Evolutionary conservation across 2,113 vertebrate species (phyloP).

Genomic region (Elephantulus edwardii): DNA sequence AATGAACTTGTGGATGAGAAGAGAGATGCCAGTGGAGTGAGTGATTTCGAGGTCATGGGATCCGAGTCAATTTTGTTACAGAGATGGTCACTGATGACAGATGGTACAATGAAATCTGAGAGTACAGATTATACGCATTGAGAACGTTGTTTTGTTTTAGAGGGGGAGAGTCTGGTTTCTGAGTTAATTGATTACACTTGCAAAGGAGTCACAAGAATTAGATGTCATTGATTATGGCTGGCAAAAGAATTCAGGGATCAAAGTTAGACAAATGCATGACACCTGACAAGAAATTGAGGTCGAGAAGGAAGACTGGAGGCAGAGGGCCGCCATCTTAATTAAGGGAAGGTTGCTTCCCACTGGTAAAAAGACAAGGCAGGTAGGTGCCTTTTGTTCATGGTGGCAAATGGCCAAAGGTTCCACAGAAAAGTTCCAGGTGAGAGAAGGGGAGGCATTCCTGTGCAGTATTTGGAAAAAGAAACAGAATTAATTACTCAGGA

Average conservation of each 20-base stretch:
- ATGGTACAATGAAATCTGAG: neutral
- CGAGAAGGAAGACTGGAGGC: neutral
- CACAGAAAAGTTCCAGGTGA: neutral
- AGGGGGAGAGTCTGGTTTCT: neutral
- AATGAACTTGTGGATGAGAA: neutral
- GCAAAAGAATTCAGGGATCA: conserved; percentile 13
- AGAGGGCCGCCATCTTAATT: neutral
- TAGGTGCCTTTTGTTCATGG: neutral
- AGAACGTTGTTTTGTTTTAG: neutral
- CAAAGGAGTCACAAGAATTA: neutral
- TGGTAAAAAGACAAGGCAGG: neutral
- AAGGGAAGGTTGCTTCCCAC: neutral
- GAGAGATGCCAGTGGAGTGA: neutral
- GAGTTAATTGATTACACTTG: neutral
- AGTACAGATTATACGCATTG: neutral
- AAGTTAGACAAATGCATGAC: neutral
- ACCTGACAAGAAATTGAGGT: neutral
- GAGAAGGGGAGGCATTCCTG: neutral
- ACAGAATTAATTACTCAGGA: neutral
- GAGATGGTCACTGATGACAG: neutral
- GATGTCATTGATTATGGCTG: neutral
- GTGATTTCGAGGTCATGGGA: neutral
- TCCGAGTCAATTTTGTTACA: neutral
- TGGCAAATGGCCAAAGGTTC: neutral
- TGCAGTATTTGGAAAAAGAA: neutral